Conservation (phyloP, 2,888 invertebrate species). For the Carcina quercana region DNA sequence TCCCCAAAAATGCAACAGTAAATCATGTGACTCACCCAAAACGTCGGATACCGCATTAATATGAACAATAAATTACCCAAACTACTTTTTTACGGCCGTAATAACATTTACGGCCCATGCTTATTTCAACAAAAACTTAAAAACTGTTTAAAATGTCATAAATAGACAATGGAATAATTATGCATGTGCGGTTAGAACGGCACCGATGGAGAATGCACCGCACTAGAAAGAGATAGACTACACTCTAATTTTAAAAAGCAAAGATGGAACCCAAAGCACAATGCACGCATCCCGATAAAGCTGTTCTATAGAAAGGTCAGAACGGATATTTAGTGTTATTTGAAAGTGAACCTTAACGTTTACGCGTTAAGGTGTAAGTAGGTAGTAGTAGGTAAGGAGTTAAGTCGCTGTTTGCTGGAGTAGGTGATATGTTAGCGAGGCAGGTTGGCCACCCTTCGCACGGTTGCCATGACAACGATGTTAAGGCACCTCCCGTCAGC, state of each 20-base stretch:
- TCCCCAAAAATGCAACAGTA: slow-evolving; percentile 30
- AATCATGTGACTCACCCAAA: slow-evolving; percentile 47
- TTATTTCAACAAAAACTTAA: slow-evolving; percentile 65
- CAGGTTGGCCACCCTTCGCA: slow-evolving; percentile 70
- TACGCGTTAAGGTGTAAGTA: slow-evolving; percentile 52
- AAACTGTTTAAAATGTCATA: slow-evolving; percentile 66
- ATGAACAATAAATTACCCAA: slow-evolving; percentile 62
- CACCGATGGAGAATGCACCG: slow-evolving; percentile 22
- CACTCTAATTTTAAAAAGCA: slow-evolving; percentile 72
- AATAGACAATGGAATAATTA: slow-evolving; percentile 65
- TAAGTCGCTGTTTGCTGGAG: slow-evolving; percentile 45
- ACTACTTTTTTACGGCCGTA: slow-evolving; percentile 64
- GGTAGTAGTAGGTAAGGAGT: slow-evolving; percentile 35
- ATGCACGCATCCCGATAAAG: slow-evolving; percentile 61
- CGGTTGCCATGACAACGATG: slow-evolving; percentile 64
- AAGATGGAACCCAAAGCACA: slow-evolving; percentile 73
- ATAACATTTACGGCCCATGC: slow-evolving; percentile 62
- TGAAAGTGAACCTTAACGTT: slow-evolving; percentile 47
- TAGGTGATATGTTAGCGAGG: slow-evolving; percentile 51
- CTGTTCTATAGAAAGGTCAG: slow-evolving; percentile 42
- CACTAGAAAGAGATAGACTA: slow-evolving; percentile 44
- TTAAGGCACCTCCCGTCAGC: slow-evolving; percentile 72
- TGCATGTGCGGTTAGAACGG: slow-evolving; percentile 52
- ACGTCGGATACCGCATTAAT: slow-evolving; percentile 51
- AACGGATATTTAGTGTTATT: slow-evolving; percentile 41